A percentile compares a stretch with the other conserved stretches of the same genome.
These are phyloP conservation scores for Hybos culiciformis DNA, from an alignment of 2,888 invertebrate genomes.

Conservation along the genomic window DNA sequence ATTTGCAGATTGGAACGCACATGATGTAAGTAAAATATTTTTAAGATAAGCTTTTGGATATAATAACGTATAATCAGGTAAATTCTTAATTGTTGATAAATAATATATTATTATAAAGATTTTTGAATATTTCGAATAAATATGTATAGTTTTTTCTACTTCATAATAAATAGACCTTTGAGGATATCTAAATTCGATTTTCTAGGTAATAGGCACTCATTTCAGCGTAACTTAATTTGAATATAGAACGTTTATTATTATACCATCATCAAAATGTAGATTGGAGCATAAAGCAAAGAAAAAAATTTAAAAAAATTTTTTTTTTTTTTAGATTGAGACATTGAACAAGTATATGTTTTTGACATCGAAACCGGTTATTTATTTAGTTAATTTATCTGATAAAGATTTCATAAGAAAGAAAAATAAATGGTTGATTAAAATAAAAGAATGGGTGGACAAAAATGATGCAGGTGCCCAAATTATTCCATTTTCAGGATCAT, in stretches of 20 bases:
- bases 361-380: constrained; percentile 95
- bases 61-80: too few relatives aligned
- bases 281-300: background rate
- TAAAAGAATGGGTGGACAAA: constrained; percentile 98
- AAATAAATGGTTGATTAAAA: constrained; percentile 91
- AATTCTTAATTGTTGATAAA: too few relatives aligned
- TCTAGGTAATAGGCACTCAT: too few relatives aligned
- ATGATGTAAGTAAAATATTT: constrained; percentile 56
- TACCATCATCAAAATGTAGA: background rate
- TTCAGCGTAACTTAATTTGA: too few relatives aligned
- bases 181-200: too few relatives aligned
- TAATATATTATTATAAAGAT: too few relatives aligned
- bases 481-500: constrained; percentile 90
- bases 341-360: constrained; percentile 93
- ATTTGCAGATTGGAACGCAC: constrained; percentile 83
- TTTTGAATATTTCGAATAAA: too few relatives aligned
- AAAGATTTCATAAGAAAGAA: constrained; percentile 98
- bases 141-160: too few relatives aligned
- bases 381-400: constrained; percentile 92
- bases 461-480: constrained; percentile 87
- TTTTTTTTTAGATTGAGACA: constrained; percentile 69
- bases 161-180: too few relatives aligned
- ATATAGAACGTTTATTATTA: background rate
- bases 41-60: too few relatives aligned
- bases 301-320: constrained; percentile 16